These are phyloP conservation scores for Carterocephalus palaemon DNA, from an alignment of 2,888 invertebrate genomes.

Conservation along the genomic window DNA sequence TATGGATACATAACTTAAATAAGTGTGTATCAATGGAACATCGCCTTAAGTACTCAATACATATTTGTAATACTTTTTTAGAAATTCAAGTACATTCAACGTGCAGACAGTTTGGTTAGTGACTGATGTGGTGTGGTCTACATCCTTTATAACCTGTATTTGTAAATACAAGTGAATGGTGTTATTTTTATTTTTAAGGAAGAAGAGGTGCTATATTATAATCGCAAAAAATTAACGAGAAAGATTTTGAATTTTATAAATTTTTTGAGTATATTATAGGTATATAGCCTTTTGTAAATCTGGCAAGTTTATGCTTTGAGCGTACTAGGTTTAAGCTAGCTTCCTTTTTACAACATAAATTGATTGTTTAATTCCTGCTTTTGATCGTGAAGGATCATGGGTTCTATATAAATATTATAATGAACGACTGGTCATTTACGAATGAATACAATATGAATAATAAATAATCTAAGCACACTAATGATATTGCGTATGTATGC, in stretches of 20 bases:
- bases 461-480: constrained; percentile 20
- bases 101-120: too few relatives aligned
- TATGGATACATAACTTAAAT: too few relatives aligned
- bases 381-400: constrained; percentile 6
- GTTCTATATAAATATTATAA: constrained; percentile 10
- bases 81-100: too few relatives aligned
- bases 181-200: constrained; percentile 27
- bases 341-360: constrained; percentile 4
- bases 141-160: constrained; percentile 26
- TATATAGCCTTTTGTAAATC: constrained; percentile 14
- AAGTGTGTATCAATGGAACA: too few relatives aligned
- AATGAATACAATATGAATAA: constrained; percentile 1
- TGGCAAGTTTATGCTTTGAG: constrained; percentile 10
- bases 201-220: constrained; percentile 32
- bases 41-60: too few relatives aligned
- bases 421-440: constrained; percentile 5
- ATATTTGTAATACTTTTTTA: too few relatives aligned
- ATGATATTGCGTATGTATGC: constrained; percentile 4
- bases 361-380: constrained; percentile 21
- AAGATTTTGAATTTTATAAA: constrained; percentile 17
- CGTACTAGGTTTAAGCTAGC: constrained; percentile 8
- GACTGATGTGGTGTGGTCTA: constrained; percentile 8
- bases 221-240: constrained; percentile 4
- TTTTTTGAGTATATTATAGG: constrained; percentile 23
- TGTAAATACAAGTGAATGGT: constrained; percentile 31